These are phyloP conservation scores for Chalcis sispes DNA, from an alignment of 2,888 invertebrate species.

Conservation along the genomic window DNA sequence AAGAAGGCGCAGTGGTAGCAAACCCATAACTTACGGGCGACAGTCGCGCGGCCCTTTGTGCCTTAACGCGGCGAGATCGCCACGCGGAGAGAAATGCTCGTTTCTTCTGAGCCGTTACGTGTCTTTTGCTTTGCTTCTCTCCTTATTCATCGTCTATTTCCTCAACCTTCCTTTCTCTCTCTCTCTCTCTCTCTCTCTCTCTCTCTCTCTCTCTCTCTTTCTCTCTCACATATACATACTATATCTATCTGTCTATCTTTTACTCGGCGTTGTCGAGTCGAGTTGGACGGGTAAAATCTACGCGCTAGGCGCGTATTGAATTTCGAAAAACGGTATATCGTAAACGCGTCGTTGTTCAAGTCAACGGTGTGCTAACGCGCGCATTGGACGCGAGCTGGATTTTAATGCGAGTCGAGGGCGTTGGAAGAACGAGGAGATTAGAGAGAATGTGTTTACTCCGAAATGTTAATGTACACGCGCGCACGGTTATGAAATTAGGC, in stretches of 20 bases:
- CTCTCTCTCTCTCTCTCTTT: neutral
- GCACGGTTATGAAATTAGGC: too few relatives aligned
- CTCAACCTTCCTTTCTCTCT: neutral
- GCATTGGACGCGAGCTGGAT: too few relatives aligned
- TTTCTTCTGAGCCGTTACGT: conserved; percentile 37
- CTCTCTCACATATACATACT: too few relatives aligned
- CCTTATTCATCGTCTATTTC: too few relatives aligned
- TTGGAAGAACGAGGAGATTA: too few relatives aligned
- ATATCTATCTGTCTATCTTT: too few relatives aligned
- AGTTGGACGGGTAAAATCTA: neutral
- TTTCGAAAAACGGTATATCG: conserved; percentile 48
- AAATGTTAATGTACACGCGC: too few relatives aligned
- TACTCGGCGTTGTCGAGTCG: neutral
- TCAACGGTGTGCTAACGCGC: neutral
- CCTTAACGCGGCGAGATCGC: conserved; percentile 57
- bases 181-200: neutral
- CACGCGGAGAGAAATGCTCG: conserved; percentile 10
- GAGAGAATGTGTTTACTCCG: too few relatives aligned
- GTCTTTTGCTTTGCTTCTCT: conserved; percentile 3
- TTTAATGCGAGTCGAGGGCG: too few relatives aligned
- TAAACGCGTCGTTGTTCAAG: neutral
- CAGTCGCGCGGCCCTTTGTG: conserved; percentile 64
- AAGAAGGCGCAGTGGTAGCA: conserved; percentile 9
- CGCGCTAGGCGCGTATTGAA: conserved; percentile 32
- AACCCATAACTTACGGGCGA: conserved; percentile 64